Evolutionary conservation across 2,888 invertebrate species (phyloP).

Genomic region (Oligia fasciuncula): DNA sequence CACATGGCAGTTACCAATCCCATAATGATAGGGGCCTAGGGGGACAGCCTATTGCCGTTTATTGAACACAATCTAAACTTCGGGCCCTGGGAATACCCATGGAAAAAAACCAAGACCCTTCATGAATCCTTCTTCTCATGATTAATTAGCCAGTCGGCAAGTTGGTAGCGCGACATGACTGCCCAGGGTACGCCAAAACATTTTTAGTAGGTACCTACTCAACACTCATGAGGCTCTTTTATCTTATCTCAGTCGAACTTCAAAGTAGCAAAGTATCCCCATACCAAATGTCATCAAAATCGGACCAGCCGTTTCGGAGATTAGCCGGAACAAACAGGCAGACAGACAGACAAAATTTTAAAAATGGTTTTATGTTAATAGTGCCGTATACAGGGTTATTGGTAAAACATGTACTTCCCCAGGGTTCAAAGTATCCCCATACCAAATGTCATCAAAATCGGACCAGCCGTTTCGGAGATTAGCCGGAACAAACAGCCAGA

Average conservation of each 20-base stretch:
- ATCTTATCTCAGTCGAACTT: neutral
- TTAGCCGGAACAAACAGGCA: no score
- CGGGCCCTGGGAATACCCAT: neutral
- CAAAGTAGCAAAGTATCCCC: neutral
- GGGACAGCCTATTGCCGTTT: constrained; percentile 8
- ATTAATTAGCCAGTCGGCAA: neutral
- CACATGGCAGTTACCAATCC: constrained; percentile 21
- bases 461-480: no score
- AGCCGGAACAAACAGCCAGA: no score
- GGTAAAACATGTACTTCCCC: no score
- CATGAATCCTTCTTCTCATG: neutral
- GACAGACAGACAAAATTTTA: no score
- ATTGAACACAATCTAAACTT: constrained; percentile 8
- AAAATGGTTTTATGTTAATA: no score
- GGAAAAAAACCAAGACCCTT: neutral
- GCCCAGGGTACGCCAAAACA: no score
- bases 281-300: no score
- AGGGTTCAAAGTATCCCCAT: no score
- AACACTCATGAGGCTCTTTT: neutral
- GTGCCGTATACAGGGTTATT: no score
- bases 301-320: no score
- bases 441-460: no score
- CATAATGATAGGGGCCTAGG: constrained; percentile 24
- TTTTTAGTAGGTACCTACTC: neutral
- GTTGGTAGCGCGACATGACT: neutral